These are phyloP conservation scores for Lepidonotus clava DNA, from an alignment of 2,888 invertebrate species.

Conservation along the genomic window DNA sequence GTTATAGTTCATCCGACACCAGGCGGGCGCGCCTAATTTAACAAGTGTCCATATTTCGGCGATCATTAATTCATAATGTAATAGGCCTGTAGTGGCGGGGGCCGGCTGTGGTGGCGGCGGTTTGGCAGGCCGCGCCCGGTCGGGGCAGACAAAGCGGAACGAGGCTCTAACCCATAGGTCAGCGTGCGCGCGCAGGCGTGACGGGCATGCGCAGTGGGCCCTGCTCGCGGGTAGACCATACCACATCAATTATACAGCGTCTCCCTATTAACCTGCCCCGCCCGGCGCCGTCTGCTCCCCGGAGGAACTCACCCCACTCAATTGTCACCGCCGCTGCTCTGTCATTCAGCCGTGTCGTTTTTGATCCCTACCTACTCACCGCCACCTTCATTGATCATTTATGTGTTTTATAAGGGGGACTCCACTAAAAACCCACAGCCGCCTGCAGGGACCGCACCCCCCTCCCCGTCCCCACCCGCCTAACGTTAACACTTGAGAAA, in stretches of 20 bases:
- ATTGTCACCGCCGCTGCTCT: background rate
- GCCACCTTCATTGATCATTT: conserved; percentile 35
- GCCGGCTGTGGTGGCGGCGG: background rate
- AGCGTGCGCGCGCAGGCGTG: background rate
- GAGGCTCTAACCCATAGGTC: conserved; percentile 18
- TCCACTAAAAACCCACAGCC: conserved; percentile 24
- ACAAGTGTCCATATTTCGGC: conserved; percentile 45
- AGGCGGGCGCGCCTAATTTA: conserved; percentile 2
- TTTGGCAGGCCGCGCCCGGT: background rate
- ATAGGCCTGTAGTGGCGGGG: background rate
- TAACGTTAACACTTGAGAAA: background rate
- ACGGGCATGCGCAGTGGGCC: background rate
- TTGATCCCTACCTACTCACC: background rate
- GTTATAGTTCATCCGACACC: conserved; percentile 45
- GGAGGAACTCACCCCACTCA: background rate
- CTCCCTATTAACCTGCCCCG: background rate
- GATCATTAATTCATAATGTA: conserved; percentile 41
- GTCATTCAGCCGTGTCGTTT: conserved; percentile 49
- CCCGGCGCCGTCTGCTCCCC: conserved; percentile 1
- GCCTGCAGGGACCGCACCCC: background rate
- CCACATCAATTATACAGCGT: conserved; percentile 26
- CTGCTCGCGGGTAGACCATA: background rate
- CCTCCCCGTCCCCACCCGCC: background rate
- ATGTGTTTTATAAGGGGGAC: conserved; percentile 20
- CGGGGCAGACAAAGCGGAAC: background rate